Evolutionary conservation across 2,888 invertebrate species (phyloP), one percentile per base, ranked within the genome.

Genomic region (Ceriagrion tenellum): DNA sequence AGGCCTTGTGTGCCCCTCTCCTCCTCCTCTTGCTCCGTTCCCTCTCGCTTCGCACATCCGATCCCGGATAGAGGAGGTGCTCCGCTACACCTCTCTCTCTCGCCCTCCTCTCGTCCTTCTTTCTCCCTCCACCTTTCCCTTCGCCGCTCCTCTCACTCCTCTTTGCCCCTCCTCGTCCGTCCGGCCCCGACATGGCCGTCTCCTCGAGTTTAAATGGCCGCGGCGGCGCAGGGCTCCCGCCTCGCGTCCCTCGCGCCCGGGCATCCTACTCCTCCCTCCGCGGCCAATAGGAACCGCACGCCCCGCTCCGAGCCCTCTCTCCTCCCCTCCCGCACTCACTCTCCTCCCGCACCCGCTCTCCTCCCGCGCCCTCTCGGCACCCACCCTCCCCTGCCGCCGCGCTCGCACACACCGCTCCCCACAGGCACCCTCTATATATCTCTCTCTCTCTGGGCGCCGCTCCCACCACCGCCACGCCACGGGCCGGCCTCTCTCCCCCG

Each of bases 261-360:
- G 93, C 47, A 93, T 93, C 93, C 69, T 74, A 47, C 69, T 30
- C 47, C 63, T 74, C 93, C 93, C 69, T 55, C 69, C 69, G 69
- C 93, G 93, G 93, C 93, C 93, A 93, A 93, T 93, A 63, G 93
- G 93, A 93, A 93, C 40, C 93, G 74, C 93, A 93, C 93, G 40
- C 91, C 91, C 93, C 81, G 30, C 81, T 74, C 93, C 63, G 93
- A 69, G 69, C 93, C 74, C 47, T 63, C 93, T 69, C 93, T 47
- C 69, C 59, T 47, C 69, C 69, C 47, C 69, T 63, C 47, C n/a
- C 47, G 13, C 26, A 26, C 47, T 2, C 20, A 20, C 89, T 13
- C 89, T 69, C 69, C 69, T 23, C 91, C n/a, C 10, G 23, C 69
- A 0, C n/a, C 12, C 69, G n/a, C n/a, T n/a, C 74, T 30, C 12